A percentile compares a stretch with the other conserved stretches of the same genome.
Conservation (phyloP, 2,113 vertebrate species). For the Eurystomus gularis region DNA sequence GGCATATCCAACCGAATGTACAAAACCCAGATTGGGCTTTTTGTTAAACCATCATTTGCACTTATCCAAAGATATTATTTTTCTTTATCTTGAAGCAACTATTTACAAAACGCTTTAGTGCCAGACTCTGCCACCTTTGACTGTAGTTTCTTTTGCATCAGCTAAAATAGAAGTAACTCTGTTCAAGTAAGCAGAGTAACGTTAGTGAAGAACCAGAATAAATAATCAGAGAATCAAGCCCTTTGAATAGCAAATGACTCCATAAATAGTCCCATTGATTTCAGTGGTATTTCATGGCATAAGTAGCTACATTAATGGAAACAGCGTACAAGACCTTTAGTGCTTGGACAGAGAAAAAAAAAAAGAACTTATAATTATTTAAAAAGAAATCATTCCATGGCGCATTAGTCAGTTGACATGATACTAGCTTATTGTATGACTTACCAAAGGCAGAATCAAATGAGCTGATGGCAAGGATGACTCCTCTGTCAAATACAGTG, state of each 20-base stretch:
- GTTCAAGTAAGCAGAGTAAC: conserved; percentile 54
- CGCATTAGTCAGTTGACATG: not conserved
- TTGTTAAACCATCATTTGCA: not conserved
- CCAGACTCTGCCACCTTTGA: conserved; percentile 46
- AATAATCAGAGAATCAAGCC: conserved; percentile 65
- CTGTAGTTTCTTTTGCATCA: conserved; percentile 31
- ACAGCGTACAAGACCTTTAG: not conserved
- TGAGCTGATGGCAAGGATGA: not conserved
- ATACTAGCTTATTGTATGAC: not conserved
- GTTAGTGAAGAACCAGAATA: conserved; percentile 51
- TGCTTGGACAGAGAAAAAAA: not conserved
- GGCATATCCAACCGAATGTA: not conserved
- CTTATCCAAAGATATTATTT: conserved; percentile 11
- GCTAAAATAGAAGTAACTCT: conserved; percentile 58
- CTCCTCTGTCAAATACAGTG: not conserved
- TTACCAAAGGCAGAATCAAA: not conserved
- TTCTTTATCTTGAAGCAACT: conserved; percentile 45
- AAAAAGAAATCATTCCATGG: not conserved
- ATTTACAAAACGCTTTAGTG: conserved; percentile 2
- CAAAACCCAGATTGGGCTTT: not conserved
- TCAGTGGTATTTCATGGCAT: conserved; percentile 40
- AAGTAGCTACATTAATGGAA: conserved; percentile 49
- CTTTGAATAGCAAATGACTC: conserved; percentile 62
- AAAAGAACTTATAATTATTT: not conserved
- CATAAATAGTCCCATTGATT: conserved; percentile 67